Percentiles rank a stretch among this genome's conserved stretches.
These are phyloP conservation scores for Acropora tenuis DNA, from an alignment of 64 coral and sea anemone genomes.

Conservation along the genomic window DNA sequence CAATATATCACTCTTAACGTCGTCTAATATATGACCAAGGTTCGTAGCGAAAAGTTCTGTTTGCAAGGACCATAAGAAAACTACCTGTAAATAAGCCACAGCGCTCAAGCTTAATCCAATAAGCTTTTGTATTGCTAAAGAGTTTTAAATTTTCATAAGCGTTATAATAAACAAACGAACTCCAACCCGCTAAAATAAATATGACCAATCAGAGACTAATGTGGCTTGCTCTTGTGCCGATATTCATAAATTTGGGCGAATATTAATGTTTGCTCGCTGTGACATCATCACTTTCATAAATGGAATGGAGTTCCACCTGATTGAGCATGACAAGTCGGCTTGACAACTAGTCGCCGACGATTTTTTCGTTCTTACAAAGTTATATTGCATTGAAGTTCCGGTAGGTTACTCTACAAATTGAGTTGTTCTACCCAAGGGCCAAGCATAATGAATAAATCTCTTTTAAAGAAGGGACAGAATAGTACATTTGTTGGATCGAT, in stretches of 20 bases:
- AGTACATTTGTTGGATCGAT: not conserved
- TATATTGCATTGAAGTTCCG: not conserved
- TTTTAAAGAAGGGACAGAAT: not conserved
- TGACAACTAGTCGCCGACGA: not conserved
- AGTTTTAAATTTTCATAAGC: constrained; percentile 30
- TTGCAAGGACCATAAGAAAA: not conserved
- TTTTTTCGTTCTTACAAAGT: not conserved
- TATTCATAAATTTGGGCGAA: constrained; percentile 3
- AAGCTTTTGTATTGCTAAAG: constrained; percentile 3
- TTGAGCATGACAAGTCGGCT: no score
- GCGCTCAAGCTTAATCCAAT: constrained; percentile 8
- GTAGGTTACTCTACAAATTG: not conserved
- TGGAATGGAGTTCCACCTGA: not conserved
- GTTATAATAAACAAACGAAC: constrained; percentile 8
- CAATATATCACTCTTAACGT: not conserved
- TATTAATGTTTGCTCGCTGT: not conserved
- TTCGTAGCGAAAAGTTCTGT: not conserved
- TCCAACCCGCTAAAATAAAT: not conserved
- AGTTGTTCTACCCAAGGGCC: not conserved
- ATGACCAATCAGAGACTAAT: constrained; percentile 33
- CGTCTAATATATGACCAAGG: no score
- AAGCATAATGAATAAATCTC: not conserved
- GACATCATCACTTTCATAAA: not conserved
- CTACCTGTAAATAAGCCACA: not conserved
- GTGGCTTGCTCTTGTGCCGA: constrained; percentile 30